Percentiles rank a stretch among this genome's conserved stretches.
Evolutionary conservation across 2,113 vertebrate species (phyloP).

Genomic region (Anguilla japonica): DNA sequence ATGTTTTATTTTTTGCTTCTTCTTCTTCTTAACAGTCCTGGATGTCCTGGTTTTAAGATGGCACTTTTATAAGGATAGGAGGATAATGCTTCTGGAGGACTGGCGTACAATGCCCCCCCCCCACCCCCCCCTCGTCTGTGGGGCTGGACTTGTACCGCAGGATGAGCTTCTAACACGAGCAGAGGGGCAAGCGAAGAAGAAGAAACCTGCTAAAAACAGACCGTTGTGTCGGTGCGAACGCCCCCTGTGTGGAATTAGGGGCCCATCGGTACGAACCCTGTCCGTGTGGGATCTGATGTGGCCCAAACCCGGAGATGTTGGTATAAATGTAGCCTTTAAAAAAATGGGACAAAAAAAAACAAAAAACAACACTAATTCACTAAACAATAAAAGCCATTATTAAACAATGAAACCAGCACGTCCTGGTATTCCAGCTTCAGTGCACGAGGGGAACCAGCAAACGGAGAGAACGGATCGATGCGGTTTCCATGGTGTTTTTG

Average conservation of each 20-base stretch:
- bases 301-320: conserved; percentile 4
- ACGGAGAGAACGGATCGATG: background rate
- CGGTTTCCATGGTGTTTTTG: background rate
- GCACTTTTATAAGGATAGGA: conserved; percentile 11
- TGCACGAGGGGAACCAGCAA: background rate
- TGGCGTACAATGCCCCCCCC: background rate
- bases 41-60: conserved; percentile 25
- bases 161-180: background rate
- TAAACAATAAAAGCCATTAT: conserved; percentile 17
- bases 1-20: background rate
- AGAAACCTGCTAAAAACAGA: background rate
- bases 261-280: background rate
- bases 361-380: background rate
- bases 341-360: background rate
- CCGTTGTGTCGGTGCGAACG: conserved; percentile 4
- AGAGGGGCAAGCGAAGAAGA: background rate
- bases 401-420: background rate
- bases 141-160: background rate
- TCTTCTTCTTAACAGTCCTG: background rate
- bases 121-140: background rate
- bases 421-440: background rate
- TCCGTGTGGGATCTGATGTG: background rate
- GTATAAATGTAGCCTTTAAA: background rate
- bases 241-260: background rate
- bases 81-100: background rate